Percentiles rank a stretch among this genome's conserved stretches.
Conservation (phyloP, 2,888 invertebrate genomes). For the Phaonia tiefii region DNA sequence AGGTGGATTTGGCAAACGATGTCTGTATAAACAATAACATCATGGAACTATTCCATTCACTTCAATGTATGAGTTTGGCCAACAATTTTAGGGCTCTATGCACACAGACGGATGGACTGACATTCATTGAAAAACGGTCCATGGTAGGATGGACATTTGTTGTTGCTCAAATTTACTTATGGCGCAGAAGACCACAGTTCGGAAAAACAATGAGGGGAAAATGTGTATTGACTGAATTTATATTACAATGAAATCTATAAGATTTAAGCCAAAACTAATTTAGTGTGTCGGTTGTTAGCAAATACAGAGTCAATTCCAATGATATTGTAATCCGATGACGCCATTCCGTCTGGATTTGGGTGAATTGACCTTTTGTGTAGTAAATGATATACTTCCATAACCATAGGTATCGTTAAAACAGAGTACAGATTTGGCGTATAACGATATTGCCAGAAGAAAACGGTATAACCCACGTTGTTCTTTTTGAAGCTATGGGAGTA, state of each 20-base stretch:
- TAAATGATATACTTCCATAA: conserved; percentile 14
- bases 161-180: conserved; percentile 55
- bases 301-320: conserved; percentile 16
- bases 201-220: not conserved
- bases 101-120: not conserved
- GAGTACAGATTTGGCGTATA: no score
- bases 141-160: conserved; percentile 23
- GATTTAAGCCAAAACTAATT: conserved; percentile 58
- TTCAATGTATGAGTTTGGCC: conserved; percentile 26
- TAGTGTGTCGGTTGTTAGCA: conserved; percentile 59
- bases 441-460: no score
- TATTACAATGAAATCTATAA: conserved; percentile 35
- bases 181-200: conserved; percentile 27
- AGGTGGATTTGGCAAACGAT: conserved; percentile 66
- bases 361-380: conserved; percentile 56
- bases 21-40: conserved; percentile 65
- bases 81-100: conserved; percentile 34
- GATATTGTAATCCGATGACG: conserved; percentile 55
- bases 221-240: conserved; percentile 7
- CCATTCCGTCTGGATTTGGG: conserved; percentile 51
- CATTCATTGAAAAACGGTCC: not conserved
- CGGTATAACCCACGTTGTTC: no score
- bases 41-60: conserved; percentile 42
- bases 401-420: no score
- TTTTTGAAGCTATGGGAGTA: no score